Percentiles rank a stretch among this genome's conserved stretches.
phyloP scores from a whole-genome alignment of 1,140 invertebrate genomes.

The Cecropterus lyciades region DNA sequence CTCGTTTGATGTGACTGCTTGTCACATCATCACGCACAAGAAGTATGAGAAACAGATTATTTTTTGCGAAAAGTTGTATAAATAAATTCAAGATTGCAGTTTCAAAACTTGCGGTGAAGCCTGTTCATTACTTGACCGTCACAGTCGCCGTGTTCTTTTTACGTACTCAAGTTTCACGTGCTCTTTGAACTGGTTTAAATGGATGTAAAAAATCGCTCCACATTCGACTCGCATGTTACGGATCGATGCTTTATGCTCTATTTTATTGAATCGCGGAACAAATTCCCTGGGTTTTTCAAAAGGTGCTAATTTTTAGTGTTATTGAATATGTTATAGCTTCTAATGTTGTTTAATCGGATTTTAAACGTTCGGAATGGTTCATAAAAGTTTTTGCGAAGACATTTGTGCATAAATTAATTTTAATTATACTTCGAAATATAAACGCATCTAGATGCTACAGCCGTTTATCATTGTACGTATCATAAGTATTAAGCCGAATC shows the following conservation, averaged over 20 bases:
- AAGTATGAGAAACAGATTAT: too few species aligned
- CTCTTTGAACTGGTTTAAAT: slow-evolving; percentile 75
- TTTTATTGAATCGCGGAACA: slow-evolving; percentile 55
- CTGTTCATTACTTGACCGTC: slow-evolving; percentile 32
- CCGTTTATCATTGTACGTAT: slow-evolving; percentile 1
- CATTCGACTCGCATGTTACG: slow-evolving; percentile 60
- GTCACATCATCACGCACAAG: too few species aligned
- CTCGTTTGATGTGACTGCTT: too few species aligned
- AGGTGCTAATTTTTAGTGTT: slow-evolving; percentile 35
- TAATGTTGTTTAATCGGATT: slow-evolving; percentile 2
- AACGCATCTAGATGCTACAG: too few species aligned
- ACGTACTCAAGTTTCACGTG: slow-evolving; percentile 64
- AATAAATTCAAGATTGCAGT: neutral
- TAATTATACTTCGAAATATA: too few species aligned
- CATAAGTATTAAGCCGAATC: too few species aligned
- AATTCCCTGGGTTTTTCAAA: slow-evolving; percentile 40
- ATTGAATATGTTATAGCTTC: too few species aligned
- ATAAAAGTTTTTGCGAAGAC: too few species aligned
- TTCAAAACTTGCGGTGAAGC: neutral
- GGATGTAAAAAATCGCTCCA: slow-evolving; percentile 16
- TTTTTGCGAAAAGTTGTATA: neutral
- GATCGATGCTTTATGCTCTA: slow-evolving; percentile 58
- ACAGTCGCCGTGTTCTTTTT: slow-evolving; percentile 53
- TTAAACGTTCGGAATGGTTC: neutral
- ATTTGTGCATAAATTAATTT: too few species aligned